These are phyloP conservation scores for Epistrophella euchroma DNA, from an alignment of 2,888 invertebrate genomes.

Conservation along the genomic window DNA sequence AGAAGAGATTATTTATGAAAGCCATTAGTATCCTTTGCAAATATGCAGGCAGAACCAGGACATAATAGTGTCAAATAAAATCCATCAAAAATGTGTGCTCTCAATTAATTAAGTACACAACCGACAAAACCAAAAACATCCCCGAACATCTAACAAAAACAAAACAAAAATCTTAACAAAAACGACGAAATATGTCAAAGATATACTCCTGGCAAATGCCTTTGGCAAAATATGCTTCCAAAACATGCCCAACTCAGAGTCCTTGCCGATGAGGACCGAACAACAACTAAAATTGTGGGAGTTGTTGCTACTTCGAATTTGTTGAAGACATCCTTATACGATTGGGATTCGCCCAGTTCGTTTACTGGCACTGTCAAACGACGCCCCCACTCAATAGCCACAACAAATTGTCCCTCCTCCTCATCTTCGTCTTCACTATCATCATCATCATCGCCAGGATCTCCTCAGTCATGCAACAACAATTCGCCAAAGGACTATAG, in stretches of 20 bases:
- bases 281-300: slow-evolving; percentile 21
- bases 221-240: slow-evolving; percentile 76
- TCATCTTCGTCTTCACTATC: slow-evolving; percentile 38
- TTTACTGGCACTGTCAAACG: slow-evolving; percentile 90
- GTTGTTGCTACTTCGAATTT: slow-evolving; percentile 51
- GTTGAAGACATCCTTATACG: slow-evolving; percentile 81
- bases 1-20: slow-evolving; percentile 72
- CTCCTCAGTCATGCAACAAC: slow-evolving; percentile 58
- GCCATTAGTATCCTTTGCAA: slow-evolving; percentile 54
- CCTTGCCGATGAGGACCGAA: slow-evolving; percentile 30
- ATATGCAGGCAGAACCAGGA: slow-evolving; percentile 50
- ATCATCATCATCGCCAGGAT: slow-evolving; percentile 55
- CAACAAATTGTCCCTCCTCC: slow-evolving; percentile 57
- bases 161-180: slow-evolving; percentile 21
- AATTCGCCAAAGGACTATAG: slow-evolving; percentile 43
- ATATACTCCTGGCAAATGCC: slow-evolving; percentile 52
- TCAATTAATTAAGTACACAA: slow-evolving; percentile 59
- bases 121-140: slow-evolving; percentile 6
- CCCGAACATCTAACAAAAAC: not conserved
- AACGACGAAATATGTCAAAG: slow-evolving; percentile 58
- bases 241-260: slow-evolving; percentile 66
- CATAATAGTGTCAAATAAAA: slow-evolving; percentile 66
- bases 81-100: slow-evolving; percentile 58
- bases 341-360: slow-evolving; percentile 90
- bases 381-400: slow-evolving; percentile 86